Percentiles rank a stretch among this genome's conserved stretches.
Conservation (phyloP, 2,888 invertebrate species). For the Epirrhoe tristata region DNA sequence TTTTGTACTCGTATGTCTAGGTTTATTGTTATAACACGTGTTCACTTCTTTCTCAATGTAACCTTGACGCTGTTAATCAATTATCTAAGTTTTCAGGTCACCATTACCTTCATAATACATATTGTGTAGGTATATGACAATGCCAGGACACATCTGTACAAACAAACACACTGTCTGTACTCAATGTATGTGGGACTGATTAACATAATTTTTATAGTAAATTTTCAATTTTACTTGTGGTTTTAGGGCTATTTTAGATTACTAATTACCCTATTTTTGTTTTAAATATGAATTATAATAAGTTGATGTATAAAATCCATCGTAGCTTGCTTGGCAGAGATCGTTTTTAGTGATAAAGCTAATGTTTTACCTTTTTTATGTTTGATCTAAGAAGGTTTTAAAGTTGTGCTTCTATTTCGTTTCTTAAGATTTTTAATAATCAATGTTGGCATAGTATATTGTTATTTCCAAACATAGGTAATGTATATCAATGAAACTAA, state of each 20-base stretch:
- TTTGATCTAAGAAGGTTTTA: too few species aligned
- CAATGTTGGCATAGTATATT: too few species aligned
- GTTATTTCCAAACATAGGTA: too few species aligned
- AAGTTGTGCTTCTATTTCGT: too few species aligned
- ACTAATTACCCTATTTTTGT: too few species aligned
- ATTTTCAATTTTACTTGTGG: background rate
- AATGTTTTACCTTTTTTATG: too few species aligned
- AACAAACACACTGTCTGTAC: background rate
- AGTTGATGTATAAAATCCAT: too few species aligned
- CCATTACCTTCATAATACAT: conserved; percentile 30
- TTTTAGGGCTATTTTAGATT: background rate
- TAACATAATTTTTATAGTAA: background rate
- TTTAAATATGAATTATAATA: too few species aligned
- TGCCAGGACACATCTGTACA: background rate
- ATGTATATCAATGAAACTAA: too few species aligned
- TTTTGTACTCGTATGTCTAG: background rate
- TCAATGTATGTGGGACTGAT: background rate
- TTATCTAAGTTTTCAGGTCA: conserved; percentile 37
- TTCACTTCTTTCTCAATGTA: conserved; percentile 16
- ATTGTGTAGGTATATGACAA: background rate
- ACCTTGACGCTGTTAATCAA: conserved; percentile 32
- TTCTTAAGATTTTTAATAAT: too few species aligned
- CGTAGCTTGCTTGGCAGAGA: too few species aligned
- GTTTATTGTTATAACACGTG: conserved; percentile 2
- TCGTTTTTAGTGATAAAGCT: too few species aligned